phyloP scores from a whole-genome alignment of 2,888 invertebrate species.

The Amiota communis region DNA sequence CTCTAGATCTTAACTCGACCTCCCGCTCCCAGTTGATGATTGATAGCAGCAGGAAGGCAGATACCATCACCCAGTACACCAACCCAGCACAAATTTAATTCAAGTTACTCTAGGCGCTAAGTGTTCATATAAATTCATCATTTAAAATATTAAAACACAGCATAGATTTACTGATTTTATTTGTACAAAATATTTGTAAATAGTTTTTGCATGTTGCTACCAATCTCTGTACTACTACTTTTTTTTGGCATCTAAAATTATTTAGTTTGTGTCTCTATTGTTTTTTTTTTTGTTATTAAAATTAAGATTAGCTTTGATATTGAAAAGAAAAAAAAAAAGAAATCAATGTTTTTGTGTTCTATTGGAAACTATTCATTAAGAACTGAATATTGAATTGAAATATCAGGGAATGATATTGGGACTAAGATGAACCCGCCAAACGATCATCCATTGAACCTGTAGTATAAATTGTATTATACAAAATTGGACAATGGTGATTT shows the following conservation, averaged over 20 bases:
- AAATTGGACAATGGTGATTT: constrained; percentile 31
- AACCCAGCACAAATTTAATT: constrained; percentile 20
- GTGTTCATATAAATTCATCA: constrained; percentile 9
- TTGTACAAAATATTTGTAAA: constrained; percentile 11
- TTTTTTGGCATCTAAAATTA: not conserved
- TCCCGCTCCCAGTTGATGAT: not conserved
- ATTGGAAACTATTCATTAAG: too few species aligned
- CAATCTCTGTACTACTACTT: not conserved
- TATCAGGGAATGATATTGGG: too few species aligned
- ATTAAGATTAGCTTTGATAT: too few species aligned
- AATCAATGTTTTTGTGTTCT: too few species aligned
- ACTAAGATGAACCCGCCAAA: not conserved
- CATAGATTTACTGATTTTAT: not conserved
- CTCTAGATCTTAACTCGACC: constrained; percentile 72
- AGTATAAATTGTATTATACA: not conserved
- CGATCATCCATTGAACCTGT: not conserved
- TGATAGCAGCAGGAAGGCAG: not conserved
- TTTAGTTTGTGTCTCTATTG: not conserved
- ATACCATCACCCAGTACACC: not conserved
- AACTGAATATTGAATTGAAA: too few species aligned
- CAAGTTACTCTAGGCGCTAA: constrained; percentile 10
- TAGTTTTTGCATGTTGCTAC: constrained; percentile 6
- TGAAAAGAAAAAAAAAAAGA: too few species aligned
- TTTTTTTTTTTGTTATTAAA: too few species aligned
- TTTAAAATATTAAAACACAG: too few species aligned